Evolutionary conservation across 2,113 vertebrate genomes (phyloP).

Genomic region (Triplophysa siluroides): DNA sequence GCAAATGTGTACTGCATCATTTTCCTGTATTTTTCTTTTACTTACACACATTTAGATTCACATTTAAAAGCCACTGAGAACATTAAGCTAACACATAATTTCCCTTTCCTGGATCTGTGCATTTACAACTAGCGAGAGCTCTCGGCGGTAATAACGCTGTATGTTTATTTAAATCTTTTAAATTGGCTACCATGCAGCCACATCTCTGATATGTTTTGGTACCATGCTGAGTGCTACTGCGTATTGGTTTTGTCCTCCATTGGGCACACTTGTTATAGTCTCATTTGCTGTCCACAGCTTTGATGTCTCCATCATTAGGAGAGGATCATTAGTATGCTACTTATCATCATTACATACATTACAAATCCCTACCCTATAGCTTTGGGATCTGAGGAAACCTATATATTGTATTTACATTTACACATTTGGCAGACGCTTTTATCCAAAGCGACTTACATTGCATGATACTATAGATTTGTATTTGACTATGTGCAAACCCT

Average conservation of each 20-base stretch:
- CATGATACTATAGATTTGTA: no score
- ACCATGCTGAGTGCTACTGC: neutral
- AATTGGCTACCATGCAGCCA: conserved; percentile 51
- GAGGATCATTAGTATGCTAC: conserved; percentile 38
- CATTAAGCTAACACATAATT: conserved; percentile 43
- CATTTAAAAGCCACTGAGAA: conserved; percentile 42
- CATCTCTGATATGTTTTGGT: conserved; percentile 16
- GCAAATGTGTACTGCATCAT: conserved; percentile 15
- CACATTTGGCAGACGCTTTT: no score
- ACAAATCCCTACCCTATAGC: conserved; percentile 27
- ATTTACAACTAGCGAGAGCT: conserved; percentile 32
- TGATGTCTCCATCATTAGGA: conserved; percentile 28
- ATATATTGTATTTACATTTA: neutral
- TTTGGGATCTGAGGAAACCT: neutral
- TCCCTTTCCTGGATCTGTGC: conserved; percentile 48
- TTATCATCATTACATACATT: conserved; percentile 28
- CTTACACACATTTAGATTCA: conserved; percentile 17
- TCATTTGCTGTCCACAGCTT: conserved; percentile 27
- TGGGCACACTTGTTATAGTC: neutral
- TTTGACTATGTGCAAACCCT: no score
- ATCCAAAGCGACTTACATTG: no score
- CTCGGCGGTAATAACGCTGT: conserved; percentile 50
- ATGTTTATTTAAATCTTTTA: conserved; percentile 57
- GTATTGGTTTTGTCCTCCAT: conserved; percentile 3
- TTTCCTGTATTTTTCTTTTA: conserved; percentile 29